Percentiles rank a stretch among this genome's conserved stretches.
phyloP scores from a whole-genome alignment of 2,113 vertebrate species.

The Cyanistes caeruleus region DNA sequence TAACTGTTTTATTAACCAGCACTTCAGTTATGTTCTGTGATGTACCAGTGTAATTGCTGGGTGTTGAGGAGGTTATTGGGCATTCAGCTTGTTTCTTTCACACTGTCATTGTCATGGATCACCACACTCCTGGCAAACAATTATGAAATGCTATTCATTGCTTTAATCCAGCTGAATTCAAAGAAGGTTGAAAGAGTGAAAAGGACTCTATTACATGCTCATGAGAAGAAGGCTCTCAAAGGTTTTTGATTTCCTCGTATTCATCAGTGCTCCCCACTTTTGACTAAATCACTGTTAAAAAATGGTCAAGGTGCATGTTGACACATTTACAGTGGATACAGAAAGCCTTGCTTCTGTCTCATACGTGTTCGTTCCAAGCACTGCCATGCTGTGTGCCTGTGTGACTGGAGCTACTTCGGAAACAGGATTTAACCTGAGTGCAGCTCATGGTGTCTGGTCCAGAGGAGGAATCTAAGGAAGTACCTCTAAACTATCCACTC shows the following conservation, averaged over 20 bases:
- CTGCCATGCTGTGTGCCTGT: neutral
- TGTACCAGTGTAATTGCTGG: neutral
- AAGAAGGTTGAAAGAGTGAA: neutral
- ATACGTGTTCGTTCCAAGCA: neutral
- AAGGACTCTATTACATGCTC: neutral
- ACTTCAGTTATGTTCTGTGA: neutral
- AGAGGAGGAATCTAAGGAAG: neutral
- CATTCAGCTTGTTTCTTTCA: neutral
- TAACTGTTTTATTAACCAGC: neutral
- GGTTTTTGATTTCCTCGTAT: neutral
- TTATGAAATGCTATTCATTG: neutral
- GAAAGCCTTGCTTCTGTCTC: neutral
- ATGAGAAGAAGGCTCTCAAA: neutral
- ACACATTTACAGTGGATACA: neutral
- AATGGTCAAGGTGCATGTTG: neutral
- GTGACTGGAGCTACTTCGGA: neutral
- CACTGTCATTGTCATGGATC: neutral
- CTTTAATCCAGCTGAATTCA: neutral
- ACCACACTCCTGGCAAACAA: neutral
- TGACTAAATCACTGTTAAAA: neutral
- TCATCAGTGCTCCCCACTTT: neutral
- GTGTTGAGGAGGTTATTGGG: neutral
- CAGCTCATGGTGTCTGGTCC: neutral
- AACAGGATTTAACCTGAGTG: neutral
- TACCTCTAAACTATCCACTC: neutral